Base-by-base conservation (phyloP, 2,113 vertebrate species). In the Ptychochromis oligacanthus region DNA sequence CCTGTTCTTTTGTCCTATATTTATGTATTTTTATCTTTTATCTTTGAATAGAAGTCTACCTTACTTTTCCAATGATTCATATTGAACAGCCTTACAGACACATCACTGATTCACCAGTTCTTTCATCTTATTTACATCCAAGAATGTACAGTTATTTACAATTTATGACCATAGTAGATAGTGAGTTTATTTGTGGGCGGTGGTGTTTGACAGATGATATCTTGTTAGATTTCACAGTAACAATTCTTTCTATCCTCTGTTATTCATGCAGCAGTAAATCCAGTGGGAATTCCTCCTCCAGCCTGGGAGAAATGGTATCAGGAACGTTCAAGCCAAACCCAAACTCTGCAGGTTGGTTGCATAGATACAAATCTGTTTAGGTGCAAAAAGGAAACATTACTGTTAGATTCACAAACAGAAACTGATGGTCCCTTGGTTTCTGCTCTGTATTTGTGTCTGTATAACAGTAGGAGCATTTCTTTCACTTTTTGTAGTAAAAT, bases 271-370 rank as follows among this genome's bases (percentile, higher is more conserved):
- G 0, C 81, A 98, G 97, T 93, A 99, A 99, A 94, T 97, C 98
- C 10, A 97, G 97, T 86, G 98, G 97, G 70, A 99, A 99, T 94
- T 99, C 97, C 76, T 98, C 98, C 72, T 99, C 98, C 85, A 99
- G 98, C 91, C 97, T 99, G 14, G 98, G 98, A 85, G 98, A 99
- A 87, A 98, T 99, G 97, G 98, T 99, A 84, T 98, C 98, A 49
- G 98, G 98, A 75, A 97, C 97, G 0, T 99, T 99, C 91, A 97
- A 98, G 92, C 96, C 97, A 62, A 99, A 97, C 43, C 97, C 98
- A 24, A 97, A 97, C 86, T 96, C 97, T 88, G 90, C 97, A 93
- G 97, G 98, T 99, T 83, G 91, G 96, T 87, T 24, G 54, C 36
- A 52, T 22, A 57, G 24, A 85, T 58, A 38, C 14, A 3, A n/a